phyloP scores from a whole-genome alignment of 2,797 vertebrate genomes.

The Premnoplex brunnescens region DNA sequence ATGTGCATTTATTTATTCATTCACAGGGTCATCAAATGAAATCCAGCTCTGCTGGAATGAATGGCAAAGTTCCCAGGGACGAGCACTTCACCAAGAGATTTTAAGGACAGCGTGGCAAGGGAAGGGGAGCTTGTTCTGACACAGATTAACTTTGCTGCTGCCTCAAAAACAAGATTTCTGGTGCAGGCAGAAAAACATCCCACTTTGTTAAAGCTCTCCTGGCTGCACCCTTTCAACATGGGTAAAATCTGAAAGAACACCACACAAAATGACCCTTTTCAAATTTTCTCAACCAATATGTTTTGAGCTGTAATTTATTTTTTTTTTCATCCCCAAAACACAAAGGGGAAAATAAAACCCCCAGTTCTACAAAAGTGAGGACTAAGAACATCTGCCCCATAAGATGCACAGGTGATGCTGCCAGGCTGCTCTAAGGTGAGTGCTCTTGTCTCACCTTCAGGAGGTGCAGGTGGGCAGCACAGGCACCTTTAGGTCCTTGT shows the following conservation, averaged over 20 bases:
- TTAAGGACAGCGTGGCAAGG: constrained; percentile 47
- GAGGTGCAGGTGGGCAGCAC: neutral
- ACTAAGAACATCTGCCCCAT: neutral
- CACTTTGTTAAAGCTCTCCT: neutral
- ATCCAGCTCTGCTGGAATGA: constrained; percentile 38
- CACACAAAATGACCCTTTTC: neutral
- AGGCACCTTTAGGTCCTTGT: neutral
- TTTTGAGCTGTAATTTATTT: neutral
- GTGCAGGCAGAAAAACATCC: neutral
- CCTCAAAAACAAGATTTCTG: neutral
- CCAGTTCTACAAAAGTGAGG: neutral
- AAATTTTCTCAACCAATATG: accelerated
- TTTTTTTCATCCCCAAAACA: neutral
- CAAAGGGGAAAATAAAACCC: accelerated
- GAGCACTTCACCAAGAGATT: constrained; percentile 43
- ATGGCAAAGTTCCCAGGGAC: constrained; percentile 48
- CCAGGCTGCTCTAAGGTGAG: accelerated
- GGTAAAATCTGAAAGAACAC: neutral
- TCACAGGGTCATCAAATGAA: constrained; percentile 29
- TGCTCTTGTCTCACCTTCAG: accelerated
- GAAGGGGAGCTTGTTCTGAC: neutral
- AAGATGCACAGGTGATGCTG: neutral
- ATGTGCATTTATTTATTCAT: constrained; percentile 17
- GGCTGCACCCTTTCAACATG: neutral
- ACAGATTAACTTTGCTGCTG: neutral